Base-by-base conservation (phyloP, 2,797 vertebrate species). In the Cyclura pinguis region DNA sequence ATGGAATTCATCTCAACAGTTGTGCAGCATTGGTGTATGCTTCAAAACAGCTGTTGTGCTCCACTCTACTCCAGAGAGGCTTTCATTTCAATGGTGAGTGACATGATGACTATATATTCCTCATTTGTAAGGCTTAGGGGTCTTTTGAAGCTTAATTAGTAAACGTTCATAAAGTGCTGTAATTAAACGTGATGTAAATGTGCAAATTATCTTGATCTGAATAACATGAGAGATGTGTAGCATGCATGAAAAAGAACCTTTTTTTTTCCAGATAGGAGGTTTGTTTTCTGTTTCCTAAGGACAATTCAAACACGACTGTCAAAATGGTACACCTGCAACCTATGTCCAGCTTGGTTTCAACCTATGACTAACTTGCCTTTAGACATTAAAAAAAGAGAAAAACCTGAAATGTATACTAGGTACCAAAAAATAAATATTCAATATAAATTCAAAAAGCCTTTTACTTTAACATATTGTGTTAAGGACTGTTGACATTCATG, bases 51-150 rank as follows among this genome's bases (percentile, higher is more conserved):
- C 55, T 91, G 20, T 76, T 93, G 20, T 87, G 42, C 2, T 91
- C 47, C 29, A 69, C 59, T 91, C 27, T 84, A 24, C 64, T 81
- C 67, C 86, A 85, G 90, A 86, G 91, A 87, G 85, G 73, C 74
- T 87, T 92, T 84, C 91, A 4, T 93, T 94, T 91, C 72, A 90
- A 0, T 90, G 85, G 73, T 77, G 91, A 95, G 29, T 90, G 87
- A 93, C 84, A 85, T 80, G 84, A 88, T 80, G 81, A 84, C 85
- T 90, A 85, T 84, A 92, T 92, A 88, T 78, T 94, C 59, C 87
- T 89, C 92, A 94, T 94, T 92, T 90, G 50, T 92, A 62, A 62
- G 38, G 89, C 5, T 89, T 87, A 93, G 91, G 83, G 81, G 13
- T 89, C 29, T 91, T 91, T 64, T 38, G 32, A 62, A 88, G 80